Evolutionary conservation across 2,888 invertebrate species (phyloP).

Genomic region (Ormyrus nitidulus): DNA sequence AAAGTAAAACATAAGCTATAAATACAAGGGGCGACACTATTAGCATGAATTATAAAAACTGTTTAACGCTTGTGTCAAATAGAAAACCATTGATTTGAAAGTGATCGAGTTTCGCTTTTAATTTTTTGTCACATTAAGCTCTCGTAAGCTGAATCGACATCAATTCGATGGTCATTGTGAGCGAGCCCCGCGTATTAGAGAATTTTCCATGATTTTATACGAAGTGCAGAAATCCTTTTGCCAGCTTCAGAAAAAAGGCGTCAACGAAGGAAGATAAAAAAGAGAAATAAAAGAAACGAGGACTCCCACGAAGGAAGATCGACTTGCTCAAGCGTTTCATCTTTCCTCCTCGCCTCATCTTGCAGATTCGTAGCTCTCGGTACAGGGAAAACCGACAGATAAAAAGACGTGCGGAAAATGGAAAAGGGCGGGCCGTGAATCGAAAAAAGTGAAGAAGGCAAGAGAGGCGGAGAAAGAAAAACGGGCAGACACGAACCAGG

Average conservation of each 20-base stretch:
- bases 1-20: too few species aligned
- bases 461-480: constrained; percentile 35
- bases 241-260: neutral
- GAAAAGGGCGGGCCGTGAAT: neutral
- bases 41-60: too few species aligned
- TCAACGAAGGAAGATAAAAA: neutral
- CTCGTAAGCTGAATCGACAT: neutral
- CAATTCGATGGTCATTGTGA: neutral
- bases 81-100: constrained; percentile 15
- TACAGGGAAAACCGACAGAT: neutral
- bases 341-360: neutral
- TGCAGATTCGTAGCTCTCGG: neutral
- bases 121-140: constrained; percentile 8
- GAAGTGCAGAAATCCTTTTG: neutral
- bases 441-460: neutral
- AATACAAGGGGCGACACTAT: too few species aligned
- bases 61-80: neutral
- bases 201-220: constrained; percentile 21
- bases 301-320: neutral
- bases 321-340: constrained; percentile 25
- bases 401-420: constrained; percentile 19
- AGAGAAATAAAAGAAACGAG: constrained; percentile 1
- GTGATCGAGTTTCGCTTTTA: constrained; percentile 8
- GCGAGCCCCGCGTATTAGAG: neutral
- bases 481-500: constrained; percentile 60